Evolutionary conservation across 2,113 vertebrate species (phyloP), one percentile per base, ranked within the genome.

Genomic region (Phocoena phocoena): DNA sequence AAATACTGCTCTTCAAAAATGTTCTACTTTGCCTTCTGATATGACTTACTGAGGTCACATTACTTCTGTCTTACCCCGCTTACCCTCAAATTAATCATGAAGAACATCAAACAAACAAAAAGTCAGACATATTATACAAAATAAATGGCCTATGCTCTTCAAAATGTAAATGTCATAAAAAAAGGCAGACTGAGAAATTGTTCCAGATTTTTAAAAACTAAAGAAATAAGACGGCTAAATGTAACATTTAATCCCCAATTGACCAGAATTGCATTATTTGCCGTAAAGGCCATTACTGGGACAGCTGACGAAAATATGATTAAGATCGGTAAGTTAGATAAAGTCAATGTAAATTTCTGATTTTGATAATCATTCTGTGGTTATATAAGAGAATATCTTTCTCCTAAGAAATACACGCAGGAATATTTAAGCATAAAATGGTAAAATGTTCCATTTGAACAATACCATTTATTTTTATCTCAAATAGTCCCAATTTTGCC

Each of bases 401-500:
- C 58, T 82, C 67, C 77, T 94, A 86, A 85, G 73, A 94, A 74
- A 90, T 50, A 83, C 4, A 85, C 65, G 67, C 3, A 79, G 31
- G 18, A 93, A 17, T 70, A 88, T 47, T 67, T 92, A 92, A 92
- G 26, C 28, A 41, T 47, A 41, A 81, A 95, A 88, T 3, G 31
- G 21, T 62, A 33, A 71, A 93, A 88, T 73, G 23, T 73, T 83
- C 63, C 26, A 90, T 63, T 81, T 81, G 47, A 95, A 55, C 17
- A 47, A 18, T 68, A 31, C 36, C 58, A 81, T 89, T 84, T 79
- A 79, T 85, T 92, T 93, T 76, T 77, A 63, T 94, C 47, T 92
- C 80, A 90, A 86, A 90, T 77, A 87, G 20, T 82, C 53, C 55
- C 60, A 77, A 5, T 60, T 92, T 87, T 67, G 18, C 62, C 28